Conservation (phyloP, 2,888 invertebrate species). For the Caenorhabditis macrosperma region DNA sequence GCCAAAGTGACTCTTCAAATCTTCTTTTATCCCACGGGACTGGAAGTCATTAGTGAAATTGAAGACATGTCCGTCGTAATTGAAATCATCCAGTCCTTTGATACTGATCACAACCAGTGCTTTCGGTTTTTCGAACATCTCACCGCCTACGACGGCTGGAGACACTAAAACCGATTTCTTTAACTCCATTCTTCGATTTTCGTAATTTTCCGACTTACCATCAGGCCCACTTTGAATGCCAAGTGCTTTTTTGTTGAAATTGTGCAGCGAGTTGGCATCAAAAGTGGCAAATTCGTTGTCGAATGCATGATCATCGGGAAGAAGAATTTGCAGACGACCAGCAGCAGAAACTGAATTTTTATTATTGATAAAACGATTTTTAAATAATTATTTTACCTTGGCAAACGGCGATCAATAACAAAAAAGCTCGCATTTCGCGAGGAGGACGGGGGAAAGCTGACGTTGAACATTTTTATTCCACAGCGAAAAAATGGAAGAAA, state of each 20-base stretch:
- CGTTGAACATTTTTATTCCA: background rate
- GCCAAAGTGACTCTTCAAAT: conserved; percentile 24
- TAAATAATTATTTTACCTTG: conserved; percentile 2
- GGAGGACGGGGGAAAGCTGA: background rate
- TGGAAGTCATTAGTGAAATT: conserved; percentile 14
- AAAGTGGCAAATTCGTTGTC: conserved; percentile 3
- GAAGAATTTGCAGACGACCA: conserved; percentile 29
- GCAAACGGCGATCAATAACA: background rate
- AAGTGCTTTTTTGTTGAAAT: conserved; percentile 33
- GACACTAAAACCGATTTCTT: background rate
- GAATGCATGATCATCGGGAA: conserved; percentile 6
- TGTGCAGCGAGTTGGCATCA: conserved; percentile 14
- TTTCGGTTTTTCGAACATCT: conserved; percentile 32
- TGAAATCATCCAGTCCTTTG: conserved; percentile 12
- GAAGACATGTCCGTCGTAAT: conserved; percentile 12
- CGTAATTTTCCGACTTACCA: conserved; percentile 6
- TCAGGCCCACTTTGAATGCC: conserved; percentile 12
- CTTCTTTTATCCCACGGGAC: background rate
- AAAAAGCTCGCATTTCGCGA: background rate
- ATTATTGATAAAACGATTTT: background rate
- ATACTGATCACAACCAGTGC: conserved; percentile 32
- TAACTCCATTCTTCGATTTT: too few species aligned
- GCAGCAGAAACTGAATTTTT: conserved; percentile 7
- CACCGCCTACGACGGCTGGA: background rate
- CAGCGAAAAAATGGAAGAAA: background rate